phyloP scores from a whole-genome alignment of 2,797 vertebrate species.

The Phataginus tetradactyla region DNA sequence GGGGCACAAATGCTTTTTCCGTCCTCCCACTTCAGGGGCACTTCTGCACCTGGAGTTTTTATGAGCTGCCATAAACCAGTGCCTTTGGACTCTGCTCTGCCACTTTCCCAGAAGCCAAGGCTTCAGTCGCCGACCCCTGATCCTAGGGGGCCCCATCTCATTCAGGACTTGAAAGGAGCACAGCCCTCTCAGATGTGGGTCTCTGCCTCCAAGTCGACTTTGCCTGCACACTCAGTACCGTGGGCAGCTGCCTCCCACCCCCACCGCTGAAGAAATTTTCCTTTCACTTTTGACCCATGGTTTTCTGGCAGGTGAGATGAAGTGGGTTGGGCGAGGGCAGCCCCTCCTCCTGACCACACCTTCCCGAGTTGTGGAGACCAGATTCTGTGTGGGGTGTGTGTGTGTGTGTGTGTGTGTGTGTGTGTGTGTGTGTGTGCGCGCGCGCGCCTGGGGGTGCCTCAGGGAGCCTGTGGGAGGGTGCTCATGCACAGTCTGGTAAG shows the following conservation, averaged over 20 bases:
- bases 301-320: neutral
- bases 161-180: neutral
- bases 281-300: neutral
- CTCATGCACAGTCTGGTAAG: neutral
- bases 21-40: neutral
- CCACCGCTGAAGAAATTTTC: neutral
- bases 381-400: no score
- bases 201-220: neutral
- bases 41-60: slow-evolving; percentile 49
- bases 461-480: no score
- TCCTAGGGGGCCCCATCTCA: neutral
- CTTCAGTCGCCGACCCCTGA: neutral
- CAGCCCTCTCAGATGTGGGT: neutral
- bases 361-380: neutral
- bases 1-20: neutral
- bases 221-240: neutral
- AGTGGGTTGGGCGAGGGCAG: neutral
- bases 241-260: neutral
- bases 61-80: slow-evolving; percentile 67
- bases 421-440: neutral
- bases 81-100: slow-evolving; percentile 69
- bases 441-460: no score
- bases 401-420: neutral
- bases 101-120: neutral
- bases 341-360: neutral